Evolutionary conservation across 2,888 invertebrate species (phyloP).

Genomic region (Drosophila rubida): DNA sequence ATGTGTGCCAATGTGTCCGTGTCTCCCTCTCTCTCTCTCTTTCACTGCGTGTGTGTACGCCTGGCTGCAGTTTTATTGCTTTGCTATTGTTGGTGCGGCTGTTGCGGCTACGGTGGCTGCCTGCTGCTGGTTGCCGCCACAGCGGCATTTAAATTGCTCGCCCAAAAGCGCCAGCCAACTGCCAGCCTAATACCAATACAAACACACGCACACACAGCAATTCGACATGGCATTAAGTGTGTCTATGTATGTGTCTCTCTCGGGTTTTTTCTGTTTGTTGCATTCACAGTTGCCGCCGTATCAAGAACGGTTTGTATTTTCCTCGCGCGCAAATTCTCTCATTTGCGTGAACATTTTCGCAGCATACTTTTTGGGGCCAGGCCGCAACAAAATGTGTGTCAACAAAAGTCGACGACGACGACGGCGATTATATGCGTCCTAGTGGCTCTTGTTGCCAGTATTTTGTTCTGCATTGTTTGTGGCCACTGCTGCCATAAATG

Average conservation of each 20-base stretch:
- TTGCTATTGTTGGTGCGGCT: constrained; percentile 54
- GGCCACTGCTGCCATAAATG: constrained; percentile 30
- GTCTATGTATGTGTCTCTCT: constrained; percentile 6
- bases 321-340: constrained; percentile 66
- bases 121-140: constrained; percentile 42
- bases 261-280: constrained; percentile 9
- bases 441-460: background rate
- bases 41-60: too few relatives aligned
- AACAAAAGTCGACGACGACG: constrained; percentile 54
- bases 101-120: constrained; percentile 40
- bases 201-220: constrained; percentile 16
- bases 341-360: constrained; percentile 67
- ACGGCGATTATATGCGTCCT: too few relatives aligned
- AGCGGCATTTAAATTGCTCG: constrained; percentile 70
- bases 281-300: constrained; percentile 6
- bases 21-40: too few relatives aligned
- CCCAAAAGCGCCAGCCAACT: constrained; percentile 68
- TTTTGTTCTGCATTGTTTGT: constrained; percentile 18
- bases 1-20: constrained; percentile 18
- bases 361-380: constrained; percentile 65
- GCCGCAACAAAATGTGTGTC: constrained; percentile 70
- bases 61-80: constrained; percentile 51
- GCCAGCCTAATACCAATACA: constrained; percentile 61
- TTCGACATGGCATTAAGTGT: constrained; percentile 9
- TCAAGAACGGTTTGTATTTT: constrained; percentile 17